A percentile compares a stretch with the other conserved stretches of the same genome.
Evolutionary conservation across 2,113 vertebrate genomes (phyloP).

Genomic region (Notarius lentiginosus): DNA sequence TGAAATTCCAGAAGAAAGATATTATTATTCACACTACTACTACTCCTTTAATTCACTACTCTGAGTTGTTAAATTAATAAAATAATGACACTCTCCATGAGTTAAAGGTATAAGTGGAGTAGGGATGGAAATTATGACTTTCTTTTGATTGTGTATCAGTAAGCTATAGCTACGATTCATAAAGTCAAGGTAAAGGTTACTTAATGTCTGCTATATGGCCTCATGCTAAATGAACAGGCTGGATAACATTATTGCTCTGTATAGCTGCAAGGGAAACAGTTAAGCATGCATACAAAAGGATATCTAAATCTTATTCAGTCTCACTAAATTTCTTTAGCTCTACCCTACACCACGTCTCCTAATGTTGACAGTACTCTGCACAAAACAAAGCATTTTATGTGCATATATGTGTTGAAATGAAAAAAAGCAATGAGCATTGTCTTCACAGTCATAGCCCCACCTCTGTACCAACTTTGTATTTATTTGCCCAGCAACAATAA

Average conservation of each 20-base stretch:
- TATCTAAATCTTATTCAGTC: not conserved
- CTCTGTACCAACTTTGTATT: constrained; percentile 20
- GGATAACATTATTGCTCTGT: not conserved
- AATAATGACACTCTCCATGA: not conserved
- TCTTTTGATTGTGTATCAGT: not conserved
- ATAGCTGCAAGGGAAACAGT: not conserved
- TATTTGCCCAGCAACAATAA: constrained; percentile 39
- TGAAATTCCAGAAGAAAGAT: not conserved
- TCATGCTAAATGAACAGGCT: constrained; percentile 4
- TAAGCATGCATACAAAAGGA: not conserved
- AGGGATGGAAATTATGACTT: constrained; percentile 25
- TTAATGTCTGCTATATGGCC: constrained; percentile 29
- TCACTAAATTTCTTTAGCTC: not conserved
- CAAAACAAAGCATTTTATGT: not conserved
- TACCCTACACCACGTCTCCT: not conserved
- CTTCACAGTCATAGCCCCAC: not conserved
- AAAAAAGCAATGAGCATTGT: not conserved
- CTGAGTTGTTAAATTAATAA: not conserved
- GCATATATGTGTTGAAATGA: constrained; percentile 16
- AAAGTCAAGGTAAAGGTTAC: not conserved
- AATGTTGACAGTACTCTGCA: not conserved
- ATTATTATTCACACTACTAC: no score
- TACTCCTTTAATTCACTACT: not conserved
- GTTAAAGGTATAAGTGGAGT: no score
- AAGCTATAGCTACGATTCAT: constrained; percentile 15